phyloP scores from a whole-genome alignment of 2,888 invertebrate species.

The Hydriomena furcata region DNA sequence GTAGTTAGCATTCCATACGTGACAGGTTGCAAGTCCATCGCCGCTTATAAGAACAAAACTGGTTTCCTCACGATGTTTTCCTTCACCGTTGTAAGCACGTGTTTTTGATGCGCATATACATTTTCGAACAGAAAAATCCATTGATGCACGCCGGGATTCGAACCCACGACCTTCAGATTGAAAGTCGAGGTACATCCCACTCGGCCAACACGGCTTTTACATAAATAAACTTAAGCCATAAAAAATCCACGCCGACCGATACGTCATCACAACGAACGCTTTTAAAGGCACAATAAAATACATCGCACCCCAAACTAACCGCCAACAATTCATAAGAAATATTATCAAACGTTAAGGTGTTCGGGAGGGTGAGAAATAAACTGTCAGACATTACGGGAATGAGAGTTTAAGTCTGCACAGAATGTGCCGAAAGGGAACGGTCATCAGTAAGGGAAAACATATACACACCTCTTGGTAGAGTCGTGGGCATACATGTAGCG shows the following conservation, averaged over 20 bases:
- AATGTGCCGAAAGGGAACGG: conserved; percentile 58
- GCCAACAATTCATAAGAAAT: conserved; percentile 61
- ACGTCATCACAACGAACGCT: conserved; percentile 35
- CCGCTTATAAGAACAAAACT: too few species aligned
- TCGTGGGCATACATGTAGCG: conserved; percentile 2
- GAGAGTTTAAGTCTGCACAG: conserved; percentile 77
- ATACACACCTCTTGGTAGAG: conserved; percentile 35
- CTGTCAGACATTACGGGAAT: conserved; percentile 70
- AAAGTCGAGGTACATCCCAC: too few species aligned
- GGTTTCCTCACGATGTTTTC: too few species aligned
- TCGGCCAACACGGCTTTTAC: too few species aligned
- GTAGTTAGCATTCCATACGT: too few species aligned
- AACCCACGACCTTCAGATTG: too few species aligned
- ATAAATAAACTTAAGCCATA: conserved; percentile 21
- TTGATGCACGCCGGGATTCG: too few species aligned
- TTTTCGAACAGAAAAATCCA: too few species aligned
- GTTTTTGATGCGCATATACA: too few species aligned
- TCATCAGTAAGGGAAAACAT: conserved; percentile 64
- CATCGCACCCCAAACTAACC: conserved; percentile 42
- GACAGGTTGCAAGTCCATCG: too few species aligned
- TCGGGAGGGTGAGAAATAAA: conserved; percentile 63
- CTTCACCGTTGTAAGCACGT: too few species aligned
- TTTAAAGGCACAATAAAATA: conserved; percentile 44
- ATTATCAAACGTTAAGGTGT: conserved; percentile 61
- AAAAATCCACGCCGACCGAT: conserved; percentile 28